phyloP scores from a whole-genome alignment of 2,113 vertebrate species.

The Atrichornis clamosus region DNA sequence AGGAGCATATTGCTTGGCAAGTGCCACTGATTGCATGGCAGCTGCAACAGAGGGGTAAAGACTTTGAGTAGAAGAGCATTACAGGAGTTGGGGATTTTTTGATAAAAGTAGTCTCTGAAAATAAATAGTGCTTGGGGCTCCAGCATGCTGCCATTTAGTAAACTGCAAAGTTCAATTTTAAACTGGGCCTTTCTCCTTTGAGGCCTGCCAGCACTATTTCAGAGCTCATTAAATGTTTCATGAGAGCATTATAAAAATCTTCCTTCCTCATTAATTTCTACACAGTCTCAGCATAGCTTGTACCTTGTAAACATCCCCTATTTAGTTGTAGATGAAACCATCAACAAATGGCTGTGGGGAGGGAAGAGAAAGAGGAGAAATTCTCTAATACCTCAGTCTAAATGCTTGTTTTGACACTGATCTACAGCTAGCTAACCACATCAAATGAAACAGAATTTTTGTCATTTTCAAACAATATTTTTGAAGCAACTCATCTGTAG shows the following conservation, averaged over 20 bases:
- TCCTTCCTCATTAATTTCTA: background rate
- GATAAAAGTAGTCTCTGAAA: constrained; percentile 2
- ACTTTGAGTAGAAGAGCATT: background rate
- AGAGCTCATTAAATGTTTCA: constrained; percentile 17
- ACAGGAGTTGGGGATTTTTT: background rate
- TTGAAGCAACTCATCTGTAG: background rate
- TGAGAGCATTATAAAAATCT: background rate
- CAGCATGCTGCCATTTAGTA: background rate
- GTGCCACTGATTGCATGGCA: background rate
- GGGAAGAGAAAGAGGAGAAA: background rate
- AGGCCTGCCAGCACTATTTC: background rate
- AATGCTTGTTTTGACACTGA: background rate
- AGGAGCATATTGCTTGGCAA: background rate
- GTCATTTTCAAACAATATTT: background rate
- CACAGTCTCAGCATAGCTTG: background rate
- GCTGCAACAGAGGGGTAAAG: background rate
- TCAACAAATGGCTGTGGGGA: background rate
- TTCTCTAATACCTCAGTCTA: background rate
- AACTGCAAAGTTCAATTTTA: background rate
- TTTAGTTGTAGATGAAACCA: background rate
- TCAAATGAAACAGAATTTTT: background rate
- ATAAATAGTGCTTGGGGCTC: background rate
- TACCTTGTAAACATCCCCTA: background rate
- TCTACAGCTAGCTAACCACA: background rate
- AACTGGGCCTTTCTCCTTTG: background rate